Evolutionary conservation across 2,113 vertebrate genomes (phyloP).

Genomic region (Cephalophus harveyi): DNA sequence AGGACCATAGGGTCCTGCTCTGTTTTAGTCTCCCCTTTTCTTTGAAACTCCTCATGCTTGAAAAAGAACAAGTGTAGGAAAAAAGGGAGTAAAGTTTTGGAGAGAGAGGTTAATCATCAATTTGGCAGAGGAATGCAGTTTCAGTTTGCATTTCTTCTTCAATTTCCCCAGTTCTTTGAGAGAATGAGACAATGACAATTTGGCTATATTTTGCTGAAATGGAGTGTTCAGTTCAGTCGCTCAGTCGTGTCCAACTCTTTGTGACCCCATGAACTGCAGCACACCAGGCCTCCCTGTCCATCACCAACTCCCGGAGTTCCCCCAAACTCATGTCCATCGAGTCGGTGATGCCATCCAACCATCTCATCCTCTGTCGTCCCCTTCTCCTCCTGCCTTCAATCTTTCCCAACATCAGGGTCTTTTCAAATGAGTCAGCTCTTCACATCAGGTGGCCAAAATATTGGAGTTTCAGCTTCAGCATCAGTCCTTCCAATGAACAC

Average conservation of each 20-base stretch:
- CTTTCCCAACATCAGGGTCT: no score
- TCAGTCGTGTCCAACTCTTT: background rate
- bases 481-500: no score
- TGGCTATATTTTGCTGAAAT: background rate
- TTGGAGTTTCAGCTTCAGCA: no score
- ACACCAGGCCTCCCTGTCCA: no score
- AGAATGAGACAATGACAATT: background rate
- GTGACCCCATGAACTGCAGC: accelerated
- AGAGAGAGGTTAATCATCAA: background rate
- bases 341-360: no score
- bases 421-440: no score
- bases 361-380: no score
- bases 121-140: background rate
- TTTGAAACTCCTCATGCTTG: background rate
- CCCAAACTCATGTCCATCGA: no score
- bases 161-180: background rate
- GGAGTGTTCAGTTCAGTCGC: background rate
- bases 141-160: background rate
- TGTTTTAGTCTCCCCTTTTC: background rate
- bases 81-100: background rate
- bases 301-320: no score
- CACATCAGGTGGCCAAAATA: no score
- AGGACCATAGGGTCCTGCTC: background rate
- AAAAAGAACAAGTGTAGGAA: background rate
- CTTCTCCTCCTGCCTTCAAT: no score